A percentile compares a stretch with the other conserved stretches of the same genome.
phyloP scores from a whole-genome alignment of 2,888 invertebrate species.

The Pyrgus malvae region DNA sequence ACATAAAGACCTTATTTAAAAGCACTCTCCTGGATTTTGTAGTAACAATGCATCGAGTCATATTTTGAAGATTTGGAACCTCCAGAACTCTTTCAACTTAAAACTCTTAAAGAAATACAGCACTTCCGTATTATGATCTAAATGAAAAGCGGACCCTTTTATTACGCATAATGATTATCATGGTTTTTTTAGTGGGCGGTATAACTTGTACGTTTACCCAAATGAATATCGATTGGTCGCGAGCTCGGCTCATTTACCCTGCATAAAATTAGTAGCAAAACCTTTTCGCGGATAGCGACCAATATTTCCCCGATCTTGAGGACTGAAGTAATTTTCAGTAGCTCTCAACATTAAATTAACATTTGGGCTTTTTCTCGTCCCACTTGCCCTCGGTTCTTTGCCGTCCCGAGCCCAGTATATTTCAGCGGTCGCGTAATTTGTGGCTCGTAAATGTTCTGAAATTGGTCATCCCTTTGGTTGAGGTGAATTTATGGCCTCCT shows the following conservation, averaged over 20 bases:
- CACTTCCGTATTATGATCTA: neutral
- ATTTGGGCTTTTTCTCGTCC: constrained; percentile 75
- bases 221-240: constrained; percentile 73
- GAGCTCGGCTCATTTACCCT: constrained; percentile 67
- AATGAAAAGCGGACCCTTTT: constrained; percentile 19
- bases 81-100: neutral
- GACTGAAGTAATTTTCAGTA: constrained; percentile 73
- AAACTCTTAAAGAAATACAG: neutral
- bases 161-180: constrained; percentile 56
- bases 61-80: no score
- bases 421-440: constrained; percentile 81
- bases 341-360: constrained; percentile 79
- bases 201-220: constrained; percentile 68
- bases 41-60: no score
- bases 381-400: constrained; percentile 60
- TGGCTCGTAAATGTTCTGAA: constrained; percentile 82
- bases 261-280: constrained; percentile 75
- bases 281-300: constrained; percentile 62
- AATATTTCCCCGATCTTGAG: constrained; percentile 71
- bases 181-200: constrained; percentile 57
- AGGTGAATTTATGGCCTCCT: constrained; percentile 80
- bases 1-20: no score
- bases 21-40: no score
- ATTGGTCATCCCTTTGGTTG: constrained; percentile 82
- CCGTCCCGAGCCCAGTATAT: constrained; percentile 73